Evolutionary conservation across 2,113 vertebrate species (phyloP).

Genomic region (Terrapene triunguis): DNA sequence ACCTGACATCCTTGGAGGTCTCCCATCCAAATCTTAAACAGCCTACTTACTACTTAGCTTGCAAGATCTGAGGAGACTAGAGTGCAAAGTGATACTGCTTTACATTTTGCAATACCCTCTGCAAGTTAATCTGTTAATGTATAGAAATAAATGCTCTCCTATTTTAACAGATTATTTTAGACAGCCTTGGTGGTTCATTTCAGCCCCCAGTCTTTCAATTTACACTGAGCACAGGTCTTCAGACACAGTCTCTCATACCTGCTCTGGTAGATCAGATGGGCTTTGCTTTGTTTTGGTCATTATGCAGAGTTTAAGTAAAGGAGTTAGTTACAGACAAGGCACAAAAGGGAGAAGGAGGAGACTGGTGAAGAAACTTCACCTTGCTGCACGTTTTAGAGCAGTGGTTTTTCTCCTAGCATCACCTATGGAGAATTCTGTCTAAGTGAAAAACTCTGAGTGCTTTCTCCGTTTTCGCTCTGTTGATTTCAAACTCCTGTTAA

Average conservation of each 20-base stretch:
- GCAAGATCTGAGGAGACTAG: conserved; percentile 18
- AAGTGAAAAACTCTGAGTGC: background rate
- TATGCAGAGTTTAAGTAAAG: background rate
- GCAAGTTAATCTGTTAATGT: background rate
- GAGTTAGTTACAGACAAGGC: background rate
- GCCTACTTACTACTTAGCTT: background rate
- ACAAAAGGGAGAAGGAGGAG: background rate
- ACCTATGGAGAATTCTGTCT: background rate
- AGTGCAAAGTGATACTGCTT: background rate
- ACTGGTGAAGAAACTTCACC: background rate
- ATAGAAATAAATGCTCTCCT: background rate
- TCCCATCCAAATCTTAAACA: conserved; percentile 11
- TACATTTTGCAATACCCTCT: background rate
- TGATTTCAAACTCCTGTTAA: background rate
- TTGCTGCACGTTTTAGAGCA: background rate
- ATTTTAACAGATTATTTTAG: background rate
- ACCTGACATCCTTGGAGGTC: conserved; percentile 36
- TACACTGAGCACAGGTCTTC: background rate
- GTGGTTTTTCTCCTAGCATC: background rate
- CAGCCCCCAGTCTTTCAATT: background rate
- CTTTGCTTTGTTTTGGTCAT: background rate
- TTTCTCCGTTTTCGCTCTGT: background rate
- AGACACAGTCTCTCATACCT: background rate
- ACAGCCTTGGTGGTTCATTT: background rate
- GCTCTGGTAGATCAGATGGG: background rate